These are phyloP conservation scores for Adrianichthys oophorus DNA, from an alignment of 2,797 vertebrate genomes.

Conservation along the genomic window DNA sequence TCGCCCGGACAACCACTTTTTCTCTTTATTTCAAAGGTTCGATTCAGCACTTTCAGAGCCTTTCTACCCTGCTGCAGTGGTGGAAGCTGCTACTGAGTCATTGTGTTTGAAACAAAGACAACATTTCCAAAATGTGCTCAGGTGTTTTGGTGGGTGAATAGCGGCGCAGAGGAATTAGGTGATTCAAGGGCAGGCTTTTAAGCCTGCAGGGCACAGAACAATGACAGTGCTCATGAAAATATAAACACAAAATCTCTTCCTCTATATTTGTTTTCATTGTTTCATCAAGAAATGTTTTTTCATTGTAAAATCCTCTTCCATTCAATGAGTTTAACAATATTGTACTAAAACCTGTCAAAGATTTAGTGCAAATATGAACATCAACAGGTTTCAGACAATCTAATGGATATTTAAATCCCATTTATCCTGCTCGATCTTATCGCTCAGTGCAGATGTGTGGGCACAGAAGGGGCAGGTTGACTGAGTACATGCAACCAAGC, in stretches of 20 bases:
- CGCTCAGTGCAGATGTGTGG: slow-evolving; percentile 31
- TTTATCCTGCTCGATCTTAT: slow-evolving; percentile 41
- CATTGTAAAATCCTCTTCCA: slow-evolving; percentile 2
- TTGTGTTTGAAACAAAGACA: slow-evolving; percentile 38
- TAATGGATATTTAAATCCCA: slow-evolving; percentile 33
- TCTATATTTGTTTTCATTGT: not conserved
- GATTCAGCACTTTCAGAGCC: slow-evolving; percentile 31
- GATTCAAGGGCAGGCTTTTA: slow-evolving; percentile 29
- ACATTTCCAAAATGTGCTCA: slow-evolving; percentile 39
- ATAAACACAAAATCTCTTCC: not conserved
- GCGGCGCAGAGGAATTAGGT: slow-evolving; percentile 16
- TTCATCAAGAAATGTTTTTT: slow-evolving; percentile 4
- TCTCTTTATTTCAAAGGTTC: slow-evolving; percentile 38
- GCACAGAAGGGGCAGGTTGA: slow-evolving; percentile 23
- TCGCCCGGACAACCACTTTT: slow-evolving; percentile 46
- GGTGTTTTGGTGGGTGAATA: slow-evolving; percentile 40
- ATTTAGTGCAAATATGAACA: not conserved
- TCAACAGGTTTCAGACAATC: slow-evolving; percentile 8
- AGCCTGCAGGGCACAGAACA: slow-evolving; percentile 9
- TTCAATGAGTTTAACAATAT: not conserved
- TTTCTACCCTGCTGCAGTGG: slow-evolving; percentile 33
- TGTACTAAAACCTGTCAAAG: not conserved
- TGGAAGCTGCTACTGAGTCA: slow-evolving; percentile 26
- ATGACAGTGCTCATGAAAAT: slow-evolving; percentile 11
- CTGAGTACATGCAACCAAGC: slow-evolving; percentile 29